Conservation (phyloP, 92 coral and sea anemone genomes). For the Epizoanthus rinbou region DNA sequence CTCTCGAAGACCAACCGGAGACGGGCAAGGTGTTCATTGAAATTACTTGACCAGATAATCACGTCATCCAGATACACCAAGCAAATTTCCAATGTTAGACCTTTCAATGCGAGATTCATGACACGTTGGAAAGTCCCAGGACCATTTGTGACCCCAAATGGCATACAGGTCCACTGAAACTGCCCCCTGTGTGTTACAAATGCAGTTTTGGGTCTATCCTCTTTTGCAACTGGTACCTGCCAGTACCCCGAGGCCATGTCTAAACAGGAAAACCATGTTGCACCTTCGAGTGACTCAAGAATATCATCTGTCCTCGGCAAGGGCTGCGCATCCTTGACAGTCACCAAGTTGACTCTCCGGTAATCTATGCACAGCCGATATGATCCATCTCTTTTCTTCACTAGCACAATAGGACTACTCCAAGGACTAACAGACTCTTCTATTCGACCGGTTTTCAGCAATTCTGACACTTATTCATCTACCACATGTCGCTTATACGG, state of each 20-base stretch:
- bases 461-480: conserved; percentile 26
- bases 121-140: conserved; percentile 55
- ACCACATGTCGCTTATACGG: conserved; percentile 47
- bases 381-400: conserved; percentile 52
- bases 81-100: conserved; percentile 55
- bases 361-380: conserved; percentile 45
- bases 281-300: conserved; percentile 46
- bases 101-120: conserved; percentile 52
- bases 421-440: conserved; percentile 51
- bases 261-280: conserved; percentile 41
- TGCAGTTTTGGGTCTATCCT: conserved; percentile 60
- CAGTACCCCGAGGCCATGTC: conserved; percentile 60
- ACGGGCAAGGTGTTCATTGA: conserved; percentile 48
- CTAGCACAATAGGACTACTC: conserved; percentile 61
- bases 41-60: conserved; percentile 51
- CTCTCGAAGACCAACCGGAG: conserved; percentile 45
- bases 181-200: conserved; percentile 67
- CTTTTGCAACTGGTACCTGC: conserved; percentile 52
- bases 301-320: conserved; percentile 49
- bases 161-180: conserved; percentile 61
- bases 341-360: conserved; percentile 42
- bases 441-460: conserved; percentile 48
- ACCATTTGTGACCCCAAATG: conserved; percentile 58
- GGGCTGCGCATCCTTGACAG: conserved; percentile 59
- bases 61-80: conserved; percentile 65